Base-by-base conservation (phyloP, 2,113 vertebrate genomes). In the Peromyscus leucopus region DNA sequence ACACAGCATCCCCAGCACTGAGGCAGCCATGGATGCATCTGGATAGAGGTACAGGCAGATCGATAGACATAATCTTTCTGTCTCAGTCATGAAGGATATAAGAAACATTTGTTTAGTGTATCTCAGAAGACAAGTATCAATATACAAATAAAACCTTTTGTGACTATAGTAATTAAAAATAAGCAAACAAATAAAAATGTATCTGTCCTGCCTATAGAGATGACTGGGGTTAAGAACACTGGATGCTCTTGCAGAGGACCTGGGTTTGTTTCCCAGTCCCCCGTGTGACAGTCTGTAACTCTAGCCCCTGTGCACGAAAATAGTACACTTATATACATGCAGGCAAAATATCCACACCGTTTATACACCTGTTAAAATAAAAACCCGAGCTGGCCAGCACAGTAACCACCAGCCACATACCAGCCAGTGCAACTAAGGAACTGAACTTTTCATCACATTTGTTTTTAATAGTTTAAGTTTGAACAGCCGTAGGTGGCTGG, bases 361-460 rank as follows among this genome's bases (percentile, higher is more conserved):
- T 65, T 46, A 85, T 19, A 21, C 26, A 85, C 5, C 59, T 65
- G 31, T 31, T 46, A 42, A 85, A 85, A 42, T 65, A 65, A 85
- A 85, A 85, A 67, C 74, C 36, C 31, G 11, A 76, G 76, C 42
- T 74, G 17, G 75, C 7, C 72, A 17, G 19, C 78, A 84, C n/a
- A 55, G 39, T 39, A 65, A 87, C 59, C 42, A 33, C 76, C 33
- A 80, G 74, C 51, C 59, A 57, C 39, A 33, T 26, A 28, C 48
- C 76, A 33, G 87, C 75, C 89, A 28, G 74, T 9, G 4, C 21
- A 63, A 51, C 46, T 48, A 51, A 90, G n/a, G 71, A 74, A 36
- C 80, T 84, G 26, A 80, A 61, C 72, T 86, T 86, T 69, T 61
- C 19, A 67, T 48, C 65, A 42, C 63, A 83, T 63, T 94, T 93